Evolutionary conservation across 2,888 invertebrate genomes (phyloP).

Genomic region (Amphiduros pacificus): DNA sequence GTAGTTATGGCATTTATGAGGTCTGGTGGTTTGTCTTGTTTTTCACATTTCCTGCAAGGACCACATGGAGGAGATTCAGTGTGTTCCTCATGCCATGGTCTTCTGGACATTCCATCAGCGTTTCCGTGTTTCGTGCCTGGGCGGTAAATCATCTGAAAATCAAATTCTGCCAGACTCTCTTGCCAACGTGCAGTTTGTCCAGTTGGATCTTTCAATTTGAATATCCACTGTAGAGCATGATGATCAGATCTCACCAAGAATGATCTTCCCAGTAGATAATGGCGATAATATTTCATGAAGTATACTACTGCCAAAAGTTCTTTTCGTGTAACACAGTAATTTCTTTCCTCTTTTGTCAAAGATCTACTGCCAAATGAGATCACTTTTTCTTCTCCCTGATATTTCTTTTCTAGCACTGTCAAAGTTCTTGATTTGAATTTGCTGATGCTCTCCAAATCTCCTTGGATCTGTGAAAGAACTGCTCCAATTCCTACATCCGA

Average conservation of each 20-base stretch:
- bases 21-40: too few relatives aligned
- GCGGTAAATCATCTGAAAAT: constrained; percentile 3
- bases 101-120: constrained; percentile 9
- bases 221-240: constrained; percentile 28
- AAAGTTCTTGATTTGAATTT: too few relatives aligned
- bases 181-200: constrained; percentile 20
- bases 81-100: too few relatives aligned
- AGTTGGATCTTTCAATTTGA: constrained; percentile 23
- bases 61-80: too few relatives aligned
- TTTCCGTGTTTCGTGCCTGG: constrained; percentile 2
- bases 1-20: too few relatives aligned
- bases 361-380: constrained; percentile 26
- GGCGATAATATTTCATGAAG: constrained; percentile 32
- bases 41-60: too few relatives aligned
- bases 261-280: constrained; percentile 29
- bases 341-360: constrained; percentile 17
- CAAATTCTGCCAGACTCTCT: not conserved
- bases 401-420: too few relatives aligned
- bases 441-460: constrained; percentile 19
- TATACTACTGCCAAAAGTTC: constrained; percentile 24
- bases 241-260: constrained; percentile 35
- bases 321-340: constrained; percentile 24
- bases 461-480: constrained; percentile 22
- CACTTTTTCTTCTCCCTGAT: constrained; percentile 21
- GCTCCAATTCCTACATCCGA: constrained; percentile 20